Percentiles rank a stretch among this genome's conserved stretches.
phyloP scores from a whole-genome alignment of 2,888 invertebrate genomes.

The Liopterus haemorrhoidalis region DNA sequence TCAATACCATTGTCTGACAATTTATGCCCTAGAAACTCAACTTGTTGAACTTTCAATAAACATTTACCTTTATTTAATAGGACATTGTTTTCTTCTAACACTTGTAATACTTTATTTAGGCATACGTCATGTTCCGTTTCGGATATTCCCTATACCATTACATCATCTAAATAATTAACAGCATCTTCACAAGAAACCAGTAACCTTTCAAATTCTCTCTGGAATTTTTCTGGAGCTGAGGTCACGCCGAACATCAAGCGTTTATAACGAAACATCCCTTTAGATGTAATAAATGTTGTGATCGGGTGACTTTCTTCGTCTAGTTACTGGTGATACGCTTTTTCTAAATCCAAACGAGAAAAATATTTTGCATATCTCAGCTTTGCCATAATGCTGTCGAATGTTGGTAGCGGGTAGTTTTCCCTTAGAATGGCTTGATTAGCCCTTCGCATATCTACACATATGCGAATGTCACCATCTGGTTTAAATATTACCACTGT shows the following conservation, averaged over 20 bases:
- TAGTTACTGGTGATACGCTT: conserved; percentile 36
- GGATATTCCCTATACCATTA: conserved; percentile 34
- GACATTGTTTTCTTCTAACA: conserved; percentile 31
- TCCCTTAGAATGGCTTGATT: conserved; percentile 36
- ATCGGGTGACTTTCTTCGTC: no score
- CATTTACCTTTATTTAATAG: conserved; percentile 36
- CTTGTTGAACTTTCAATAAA: conserved; percentile 19
- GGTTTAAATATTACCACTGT: conserved; percentile 37
- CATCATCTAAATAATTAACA: conserved; percentile 35
- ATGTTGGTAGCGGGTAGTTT: conserved; percentile 33
- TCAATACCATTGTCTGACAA: conserved; percentile 4
- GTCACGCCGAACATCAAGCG: conserved; percentile 40
- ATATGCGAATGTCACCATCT: conserved; percentile 36
- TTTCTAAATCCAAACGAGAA: conserved; percentile 29
- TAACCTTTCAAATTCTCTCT: conserved; percentile 35
- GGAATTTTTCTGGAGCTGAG: conserved; percentile 36
- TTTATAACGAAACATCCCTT: conserved; percentile 36
- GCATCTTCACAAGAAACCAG: conserved; percentile 33
- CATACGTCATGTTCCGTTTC: conserved; percentile 34
- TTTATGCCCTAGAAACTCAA: conserved; percentile 34
- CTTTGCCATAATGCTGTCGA: conserved; percentile 32
- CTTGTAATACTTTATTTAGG: conserved; percentile 30
- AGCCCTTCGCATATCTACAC: conserved; percentile 39
- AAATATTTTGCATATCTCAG: conserved; percentile 27
- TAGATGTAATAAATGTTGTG: conserved; percentile 29